Base-by-base conservation (phyloP, 2,888 invertebrate genomes). In the Plebejus argus region DNA sequence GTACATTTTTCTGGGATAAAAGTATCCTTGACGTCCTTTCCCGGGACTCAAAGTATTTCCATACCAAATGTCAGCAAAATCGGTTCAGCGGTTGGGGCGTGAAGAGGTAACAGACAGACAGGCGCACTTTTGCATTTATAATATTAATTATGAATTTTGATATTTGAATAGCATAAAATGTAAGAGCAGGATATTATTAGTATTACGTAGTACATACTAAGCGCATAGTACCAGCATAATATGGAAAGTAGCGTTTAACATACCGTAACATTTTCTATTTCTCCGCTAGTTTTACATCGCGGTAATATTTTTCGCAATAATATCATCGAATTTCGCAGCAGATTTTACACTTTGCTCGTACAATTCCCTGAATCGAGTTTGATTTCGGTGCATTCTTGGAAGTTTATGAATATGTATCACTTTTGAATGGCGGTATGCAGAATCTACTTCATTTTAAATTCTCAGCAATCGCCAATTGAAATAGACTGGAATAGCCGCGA, bases 401-500 rank as follows among this genome's bases (percentile, higher is more conserved):
- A 53, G 49, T 33, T 20, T 53, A 74, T 74, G 49, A 74, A 74
- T 74, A 53, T 74, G 49, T 74, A 74, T 74, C 8, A 74, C 18
- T 74, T 53, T 53, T 49, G 49, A 74, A 23, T 74, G 53, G 74
- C 49, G 28, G 4, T 74, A 53, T 74, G 74, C 74, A 74, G 28
- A 72, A 23, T 23, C 20, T 35, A 20, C 45, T 53, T 74, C 74
- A 15, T 74, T 74, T 74, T 23, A 74, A 53, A 74, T 74, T 74
- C 74, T 23, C 23, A 20, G 28, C 53, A 3, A 74, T 74, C 74
- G 53, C 23, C 23, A 23, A 53, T 53, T 74, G 49, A 74, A 74
- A 74, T 74, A 53, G 18, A 74, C 53, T 53, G 49, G 74, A 74
- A 74, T 28, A 74, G 74, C 18, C 18, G 49, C 18, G 49, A 49